These are phyloP conservation scores for Gallinago stenura DNA, from an alignment of 2,797 vertebrate genomes.

Conservation along the genomic window DNA sequence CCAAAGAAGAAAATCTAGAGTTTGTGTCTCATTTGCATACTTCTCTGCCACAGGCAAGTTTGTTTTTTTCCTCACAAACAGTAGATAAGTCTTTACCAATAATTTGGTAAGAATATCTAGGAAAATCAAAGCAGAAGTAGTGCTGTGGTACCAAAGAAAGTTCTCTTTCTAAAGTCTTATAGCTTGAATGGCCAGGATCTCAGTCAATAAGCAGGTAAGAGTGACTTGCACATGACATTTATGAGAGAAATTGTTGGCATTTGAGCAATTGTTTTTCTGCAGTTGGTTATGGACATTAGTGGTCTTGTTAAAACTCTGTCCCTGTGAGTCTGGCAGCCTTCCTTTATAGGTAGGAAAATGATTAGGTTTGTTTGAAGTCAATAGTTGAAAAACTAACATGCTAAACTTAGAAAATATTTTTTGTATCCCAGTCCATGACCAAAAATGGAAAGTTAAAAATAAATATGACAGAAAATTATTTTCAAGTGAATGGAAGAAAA, in stretches of 20 bases:
- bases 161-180: neutral
- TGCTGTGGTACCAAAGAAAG: neutral
- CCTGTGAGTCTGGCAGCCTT: neutral
- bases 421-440: neutral
- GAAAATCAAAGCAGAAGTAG: neutral
- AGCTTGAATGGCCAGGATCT: neutral
- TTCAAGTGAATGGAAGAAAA: neutral
- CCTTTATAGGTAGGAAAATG: neutral
- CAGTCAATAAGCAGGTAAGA: neutral
- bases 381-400: neutral
- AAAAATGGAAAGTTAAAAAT: neutral
- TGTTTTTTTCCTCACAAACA: accelerated
- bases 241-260: neutral
- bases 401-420: neutral
- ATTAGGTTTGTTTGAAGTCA: neutral
- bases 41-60: neutral
- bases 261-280: neutral
- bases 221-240: neutral
- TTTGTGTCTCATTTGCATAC: neutral
- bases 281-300: neutral
- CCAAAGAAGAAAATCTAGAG: neutral
- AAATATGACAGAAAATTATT: neutral
- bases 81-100: neutral
- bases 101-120: neutral
- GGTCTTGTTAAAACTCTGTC: neutral